These are phyloP conservation scores for Trididemnum clinides DNA, from an alignment of 23 tunicate genomes.

Conservation along the genomic window DNA sequence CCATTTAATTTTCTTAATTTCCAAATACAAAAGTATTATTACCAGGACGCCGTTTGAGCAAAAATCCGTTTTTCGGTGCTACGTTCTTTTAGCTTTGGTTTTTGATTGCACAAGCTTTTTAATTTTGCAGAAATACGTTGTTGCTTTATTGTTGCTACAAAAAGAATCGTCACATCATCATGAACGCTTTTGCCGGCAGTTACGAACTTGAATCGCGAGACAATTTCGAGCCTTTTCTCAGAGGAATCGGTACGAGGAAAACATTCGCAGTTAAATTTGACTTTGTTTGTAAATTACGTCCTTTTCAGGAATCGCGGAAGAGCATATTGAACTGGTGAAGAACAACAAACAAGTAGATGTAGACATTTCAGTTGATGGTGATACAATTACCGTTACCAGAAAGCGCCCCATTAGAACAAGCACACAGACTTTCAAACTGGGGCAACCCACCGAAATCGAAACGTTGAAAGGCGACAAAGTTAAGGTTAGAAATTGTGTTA, in stretches of 20 bases:
- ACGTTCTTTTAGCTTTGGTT: too few relatives aligned
- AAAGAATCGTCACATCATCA: too few relatives aligned
- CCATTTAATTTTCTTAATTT: too few relatives aligned
- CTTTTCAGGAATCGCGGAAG: slow-evolving; percentile 56
- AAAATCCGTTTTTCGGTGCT: too few relatives aligned
- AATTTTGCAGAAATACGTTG: too few relatives aligned
- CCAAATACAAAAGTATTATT: too few relatives aligned
- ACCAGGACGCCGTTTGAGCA: too few relatives aligned
- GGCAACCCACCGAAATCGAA: slow-evolving; percentile 52
- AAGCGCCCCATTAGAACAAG: slow-evolving; percentile 55
- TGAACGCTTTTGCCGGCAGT: slow-evolving; percentile 54
- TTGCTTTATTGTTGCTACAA: too few relatives aligned
- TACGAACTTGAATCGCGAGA: slow-evolving; percentile 41
- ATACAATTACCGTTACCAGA: slow-evolving; percentile 48
- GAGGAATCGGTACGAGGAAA: slow-evolving; percentile 42
- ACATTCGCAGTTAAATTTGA: background rate
- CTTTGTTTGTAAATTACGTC: background rate
- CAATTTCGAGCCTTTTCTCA: slow-evolving; percentile 57
- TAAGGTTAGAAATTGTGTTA: too few relatives aligned
- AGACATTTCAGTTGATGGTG: slow-evolving; percentile 55
- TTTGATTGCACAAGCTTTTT: too few relatives aligned
- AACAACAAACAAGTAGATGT: slow-evolving; percentile 16
- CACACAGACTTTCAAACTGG: slow-evolving; percentile 66
- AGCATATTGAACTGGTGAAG: slow-evolving; percentile 44
- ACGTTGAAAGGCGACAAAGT: slow-evolving; percentile 64